phyloP scores from a whole-genome alignment of 2,888 invertebrate genomes.

The Cylloceria caligata region DNA sequence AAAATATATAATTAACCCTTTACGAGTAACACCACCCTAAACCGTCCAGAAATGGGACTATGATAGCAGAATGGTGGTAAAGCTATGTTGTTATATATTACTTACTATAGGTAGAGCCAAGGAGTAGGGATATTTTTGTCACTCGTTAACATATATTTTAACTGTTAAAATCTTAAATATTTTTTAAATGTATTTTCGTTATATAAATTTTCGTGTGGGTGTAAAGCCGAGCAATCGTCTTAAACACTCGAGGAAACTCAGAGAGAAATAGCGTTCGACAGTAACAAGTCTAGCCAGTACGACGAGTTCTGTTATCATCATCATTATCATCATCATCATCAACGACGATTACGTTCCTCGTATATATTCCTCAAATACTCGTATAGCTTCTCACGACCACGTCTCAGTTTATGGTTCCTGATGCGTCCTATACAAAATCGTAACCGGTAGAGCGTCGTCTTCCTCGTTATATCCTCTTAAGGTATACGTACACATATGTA shows the following conservation, averaged over 20 bases:
- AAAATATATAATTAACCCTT: too few relatives aligned
- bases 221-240: background rate
- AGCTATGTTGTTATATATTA: too few relatives aligned
- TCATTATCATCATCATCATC: conserved; percentile 43
- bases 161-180: too few relatives aligned
- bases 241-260: background rate
- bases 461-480: background rate
- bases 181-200: too few relatives aligned
- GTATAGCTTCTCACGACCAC: conserved; percentile 51
- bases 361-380: conserved; percentile 32
- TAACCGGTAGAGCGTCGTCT: conserved; percentile 4
- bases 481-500: background rate
- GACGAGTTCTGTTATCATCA: conserved; percentile 24
- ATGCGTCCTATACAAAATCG: conserved; percentile 25
- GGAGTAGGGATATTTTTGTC: too few relatives aligned
- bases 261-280: background rate
- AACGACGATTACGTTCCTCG: conserved; percentile 11
- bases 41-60: too few relatives aligned
- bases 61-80: too few relatives aligned
- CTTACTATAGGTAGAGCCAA: too few relatives aligned
- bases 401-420: conserved; percentile 53
- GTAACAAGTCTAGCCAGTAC: conserved; percentile 42
- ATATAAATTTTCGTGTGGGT: too few relatives aligned
- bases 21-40: too few relatives aligned
- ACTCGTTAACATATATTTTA: too few relatives aligned